Evolutionary conservation across 1,140 invertebrate genomes (phyloP).

Genomic region (Amphibalanus amphitrite): DNA sequence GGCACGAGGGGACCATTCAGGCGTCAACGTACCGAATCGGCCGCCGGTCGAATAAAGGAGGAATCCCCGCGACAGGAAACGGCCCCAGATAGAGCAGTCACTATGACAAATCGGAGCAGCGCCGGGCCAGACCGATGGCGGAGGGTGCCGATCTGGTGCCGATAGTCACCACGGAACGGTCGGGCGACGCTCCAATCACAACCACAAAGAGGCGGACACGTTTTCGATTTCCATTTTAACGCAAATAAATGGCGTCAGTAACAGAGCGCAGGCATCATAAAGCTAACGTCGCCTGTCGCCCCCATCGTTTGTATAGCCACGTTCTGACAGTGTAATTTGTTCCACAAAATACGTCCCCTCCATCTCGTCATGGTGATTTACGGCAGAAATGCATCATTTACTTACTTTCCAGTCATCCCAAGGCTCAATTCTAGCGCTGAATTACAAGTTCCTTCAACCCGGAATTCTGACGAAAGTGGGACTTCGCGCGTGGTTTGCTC

Average conservation of each 20-base stretch:
- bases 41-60: neutral
- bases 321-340: neutral
- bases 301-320: neutral
- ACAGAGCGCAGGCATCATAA: neutral
- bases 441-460: too few species aligned
- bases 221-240: too few species aligned
- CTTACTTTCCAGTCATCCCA: too few species aligned
- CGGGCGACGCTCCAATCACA: neutral
- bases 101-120: neutral
- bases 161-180: neutral
- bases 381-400: neutral
- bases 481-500: too few species aligned
- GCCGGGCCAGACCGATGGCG: too few species aligned
- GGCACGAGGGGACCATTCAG: too few species aligned
- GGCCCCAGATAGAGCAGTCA: neutral
- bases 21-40: neutral
- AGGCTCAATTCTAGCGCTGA: too few species aligned
- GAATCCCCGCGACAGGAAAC: neutral
- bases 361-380: neutral
- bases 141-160: neutral
- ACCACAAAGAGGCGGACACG: too few species aligned
- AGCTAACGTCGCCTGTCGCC: neutral
- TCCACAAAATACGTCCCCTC: neutral
- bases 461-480: too few species aligned
- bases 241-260: too few species aligned